Base-by-base conservation (phyloP, 2,888 invertebrate species). In the Syrphus vitripennis region DNA sequence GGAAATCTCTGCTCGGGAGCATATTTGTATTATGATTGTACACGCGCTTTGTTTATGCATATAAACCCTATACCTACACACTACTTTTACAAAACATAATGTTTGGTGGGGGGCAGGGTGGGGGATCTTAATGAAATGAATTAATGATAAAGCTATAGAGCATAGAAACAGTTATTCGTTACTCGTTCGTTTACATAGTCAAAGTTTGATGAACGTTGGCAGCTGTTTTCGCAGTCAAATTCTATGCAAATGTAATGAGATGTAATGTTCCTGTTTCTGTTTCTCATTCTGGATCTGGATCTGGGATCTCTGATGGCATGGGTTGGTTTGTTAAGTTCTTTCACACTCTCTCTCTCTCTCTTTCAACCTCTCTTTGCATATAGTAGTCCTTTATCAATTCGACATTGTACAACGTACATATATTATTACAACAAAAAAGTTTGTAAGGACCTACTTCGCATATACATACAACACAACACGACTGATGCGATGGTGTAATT, bases 161-260 rank as follows among this genome's bases (percentile, higher is more conserved):
- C n/a, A 45, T 34, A 50, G 50, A 16, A 34, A 34, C 50, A 50
- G 67, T 24, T 48, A 34, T 21, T 29, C 48, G 65, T 34, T 53
- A 24, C 50, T 69, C 34, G 42, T 55, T 48, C 24, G 50, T 50
- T 21, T 50, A 50, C 50, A 50, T 67, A 50, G 50, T 10, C 67
- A 50, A 67, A 67, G 67, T 67, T 67, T 67, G 67, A 67, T 50
- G 67, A 50, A 50, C 67, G 21, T 40, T 67, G 71, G 37, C 80
- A 61, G 74, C 77, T 86, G 86, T 81, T 63, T 74, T 74, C 45
- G 26, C 74, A 81, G 72, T 74, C 77, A 82, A 82, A 86, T 86
- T 82, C 61, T 86, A 86, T 86, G 86, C 86, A 86, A 86, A 86
- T 86, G 69, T 86, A 86, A 86, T 86, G 86, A 82, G 74, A 81